Percentiles rank a stretch among this genome's conserved stretches.
These are phyloP conservation scores for Pollimyrus isidori DNA, from an alignment of 2,113 vertebrate genomes.

Conservation along the genomic window DNA sequence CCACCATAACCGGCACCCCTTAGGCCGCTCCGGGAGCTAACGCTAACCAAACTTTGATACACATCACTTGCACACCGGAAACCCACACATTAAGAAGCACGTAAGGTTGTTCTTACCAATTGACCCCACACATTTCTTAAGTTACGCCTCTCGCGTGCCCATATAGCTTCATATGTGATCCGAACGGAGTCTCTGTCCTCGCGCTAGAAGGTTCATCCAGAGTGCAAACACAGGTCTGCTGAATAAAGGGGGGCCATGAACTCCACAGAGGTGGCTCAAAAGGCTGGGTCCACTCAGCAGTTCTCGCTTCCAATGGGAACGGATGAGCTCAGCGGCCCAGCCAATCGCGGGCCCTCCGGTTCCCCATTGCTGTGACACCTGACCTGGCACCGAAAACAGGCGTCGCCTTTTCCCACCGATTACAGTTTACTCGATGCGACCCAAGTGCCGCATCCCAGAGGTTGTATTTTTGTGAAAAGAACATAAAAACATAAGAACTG, in stretches of 20 bases:
- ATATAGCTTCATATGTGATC: slow-evolving; percentile 59
- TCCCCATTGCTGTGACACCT: neutral
- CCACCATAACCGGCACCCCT: neutral
- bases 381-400: neutral
- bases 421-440: neutral
- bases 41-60: neutral
- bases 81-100: slow-evolving; percentile 22
- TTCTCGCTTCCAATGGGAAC: slow-evolving; percentile 49
- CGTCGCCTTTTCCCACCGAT: neutral
- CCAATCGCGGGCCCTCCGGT: slow-evolving; percentile 41
- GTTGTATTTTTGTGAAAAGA: neutral
- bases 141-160: slow-evolving; percentile 54
- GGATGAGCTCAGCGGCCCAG: slow-evolving; percentile 26
- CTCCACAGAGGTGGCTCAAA: slow-evolving; percentile 32
- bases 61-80: neutral
- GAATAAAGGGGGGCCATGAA: slow-evolving; percentile 56
- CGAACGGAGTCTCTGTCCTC: slow-evolving; percentile 40
- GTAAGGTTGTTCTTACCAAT: slow-evolving; percentile 60
- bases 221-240: slow-evolving; percentile 53
- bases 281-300: slow-evolving; percentile 64
- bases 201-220: slow-evolving; percentile 62
- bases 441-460: neutral
- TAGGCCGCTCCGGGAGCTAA: neutral
- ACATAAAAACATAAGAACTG: too few species aligned
- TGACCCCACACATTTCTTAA: slow-evolving; percentile 73